Evolutionary conservation across 2,888 invertebrate genomes (phyloP), one percentile per base, ranked within the genome.

Genomic region (Limenitis camilla): DNA sequence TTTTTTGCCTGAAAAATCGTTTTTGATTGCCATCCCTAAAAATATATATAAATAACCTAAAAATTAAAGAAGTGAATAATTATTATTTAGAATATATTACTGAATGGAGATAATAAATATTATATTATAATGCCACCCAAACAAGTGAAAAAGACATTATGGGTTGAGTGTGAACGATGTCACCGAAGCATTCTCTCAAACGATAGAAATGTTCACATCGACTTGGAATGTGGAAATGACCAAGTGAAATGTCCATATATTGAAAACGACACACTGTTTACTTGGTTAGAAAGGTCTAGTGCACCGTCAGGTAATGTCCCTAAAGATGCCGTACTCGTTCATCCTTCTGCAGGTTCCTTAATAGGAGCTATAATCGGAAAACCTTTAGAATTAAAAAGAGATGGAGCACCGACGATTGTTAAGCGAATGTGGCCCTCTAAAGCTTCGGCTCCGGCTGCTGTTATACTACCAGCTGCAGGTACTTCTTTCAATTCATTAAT

Each of bases 111-210:
- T 5, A 6, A 39, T 45, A n/a, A 0, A n/a, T 35, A 30, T 41
- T 30, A 52, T 32, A n/a, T 27, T 31, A 60, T 49, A 33, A 71
- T 71, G 71, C 71, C 85, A 7, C 85, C 84, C 30, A 91, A 90
- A 77, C 69, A 72, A 52, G 78, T 76, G 49, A 91, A 90, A 68
- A 87, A 86, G 55, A 81, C 88, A 2, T 69, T 85, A 5, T 93
- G 92, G 92, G 80, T 89, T 19, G 88, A 88, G 49, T 93, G 93
- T 68, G 91, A 91, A 40, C 82, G 77, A 36, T 93, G 93, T 67
- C 74, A 79, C 5, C 81, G 86, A 42, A 85, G 74, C 58, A 70
- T 93, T 67, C 74, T 88, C 46, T 82, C 87, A 39, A 92, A 90
- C 69, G 92, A 92, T 62, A 76, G 82, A 59, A 84, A 88, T 48